Evolutionary conservation across 2,888 invertebrate genomes (phyloP).

Genomic region (Lissocephala sabroskyi): DNA sequence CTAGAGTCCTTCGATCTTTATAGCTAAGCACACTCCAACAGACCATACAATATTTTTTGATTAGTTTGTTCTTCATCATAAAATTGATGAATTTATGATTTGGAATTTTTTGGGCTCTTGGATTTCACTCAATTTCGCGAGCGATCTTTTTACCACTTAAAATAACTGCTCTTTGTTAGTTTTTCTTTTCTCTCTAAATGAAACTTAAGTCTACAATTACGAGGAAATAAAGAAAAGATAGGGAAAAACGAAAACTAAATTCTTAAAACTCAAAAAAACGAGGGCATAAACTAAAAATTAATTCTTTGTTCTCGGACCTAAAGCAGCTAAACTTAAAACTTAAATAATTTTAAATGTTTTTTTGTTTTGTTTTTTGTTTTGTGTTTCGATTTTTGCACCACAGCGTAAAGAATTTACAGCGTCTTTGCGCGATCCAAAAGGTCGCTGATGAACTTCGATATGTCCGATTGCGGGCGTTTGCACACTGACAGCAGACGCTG

Average conservation of each 20-base stretch:
- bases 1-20: slow-evolving; percentile 7
- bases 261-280: too few species aligned
- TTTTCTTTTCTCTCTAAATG: neutral
- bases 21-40: neutral
- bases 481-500: slow-evolving; percentile 86
- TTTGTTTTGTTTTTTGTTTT: slow-evolving; percentile 15
- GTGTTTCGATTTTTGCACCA: slow-evolving; percentile 15
- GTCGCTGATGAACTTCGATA: slow-evolving; percentile 93
- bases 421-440: slow-evolving; percentile 91
- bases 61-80: slow-evolving; percentile 41
- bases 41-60: slow-evolving; percentile 2
- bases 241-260: slow-evolving; percentile 17
- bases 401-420: slow-evolving; percentile 72
- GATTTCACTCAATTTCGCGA: too few species aligned
- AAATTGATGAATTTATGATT: slow-evolving; percentile 51
- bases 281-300: slow-evolving; percentile 23
- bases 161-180: slow-evolving; percentile 14
- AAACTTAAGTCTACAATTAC: too few species aligned
- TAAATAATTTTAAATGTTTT: slow-evolving; percentile 23
- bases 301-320: slow-evolving; percentile 38
- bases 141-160: slow-evolving; percentile 47
- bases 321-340: slow-evolving; percentile 59
- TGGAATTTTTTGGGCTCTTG: slow-evolving; percentile 12
- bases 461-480: slow-evolving; percentile 89
- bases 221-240: slow-evolving; percentile 3